Evolutionary conservation across 2,888 invertebrate genomes (phyloP).

Genomic region (Melolontha melolontha): DNA sequence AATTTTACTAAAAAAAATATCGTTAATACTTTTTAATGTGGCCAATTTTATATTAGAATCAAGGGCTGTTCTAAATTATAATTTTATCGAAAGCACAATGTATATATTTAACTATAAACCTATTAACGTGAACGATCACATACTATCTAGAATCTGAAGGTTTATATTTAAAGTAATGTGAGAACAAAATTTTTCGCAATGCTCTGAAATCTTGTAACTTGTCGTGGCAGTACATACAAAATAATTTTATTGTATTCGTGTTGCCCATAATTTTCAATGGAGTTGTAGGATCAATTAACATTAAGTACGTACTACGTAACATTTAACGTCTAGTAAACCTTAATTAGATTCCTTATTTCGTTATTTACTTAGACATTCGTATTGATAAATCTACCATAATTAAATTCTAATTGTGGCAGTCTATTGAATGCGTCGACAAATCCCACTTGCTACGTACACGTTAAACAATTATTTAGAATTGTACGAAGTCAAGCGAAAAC

Average conservation of each 20-base stretch:
- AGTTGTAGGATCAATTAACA: too few species aligned
- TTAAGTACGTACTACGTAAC: conserved; percentile 3
- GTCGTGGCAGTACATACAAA: too few species aligned
- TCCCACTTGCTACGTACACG: conserved; percentile 15
- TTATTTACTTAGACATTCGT: background rate
- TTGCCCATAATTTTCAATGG: too few species aligned
- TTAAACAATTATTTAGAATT: conserved; percentile 18
- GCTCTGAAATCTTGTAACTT: too few species aligned
- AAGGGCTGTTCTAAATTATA: too few species aligned
- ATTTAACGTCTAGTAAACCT: background rate
- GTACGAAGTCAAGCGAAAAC: conserved; percentile 35
- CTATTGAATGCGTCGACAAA: conserved; percentile 9
- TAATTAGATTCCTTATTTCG: conserved; percentile 14
- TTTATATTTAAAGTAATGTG: too few species aligned
- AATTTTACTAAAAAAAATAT: too few species aligned
- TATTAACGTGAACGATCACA: background rate
- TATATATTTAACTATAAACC: background rate
- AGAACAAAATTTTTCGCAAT: too few species aligned
- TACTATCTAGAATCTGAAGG: background rate
- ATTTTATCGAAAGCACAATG: too few species aligned
- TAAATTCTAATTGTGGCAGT: conserved; percentile 10
- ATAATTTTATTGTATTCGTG: too few species aligned
- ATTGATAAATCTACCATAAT: conserved; percentile 8
- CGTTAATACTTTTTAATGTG: too few species aligned
- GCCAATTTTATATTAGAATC: too few species aligned